These are phyloP conservation scores for Sesamia inferens DNA, from an alignment of 2,888 invertebrate species.

Conservation along the genomic window DNA sequence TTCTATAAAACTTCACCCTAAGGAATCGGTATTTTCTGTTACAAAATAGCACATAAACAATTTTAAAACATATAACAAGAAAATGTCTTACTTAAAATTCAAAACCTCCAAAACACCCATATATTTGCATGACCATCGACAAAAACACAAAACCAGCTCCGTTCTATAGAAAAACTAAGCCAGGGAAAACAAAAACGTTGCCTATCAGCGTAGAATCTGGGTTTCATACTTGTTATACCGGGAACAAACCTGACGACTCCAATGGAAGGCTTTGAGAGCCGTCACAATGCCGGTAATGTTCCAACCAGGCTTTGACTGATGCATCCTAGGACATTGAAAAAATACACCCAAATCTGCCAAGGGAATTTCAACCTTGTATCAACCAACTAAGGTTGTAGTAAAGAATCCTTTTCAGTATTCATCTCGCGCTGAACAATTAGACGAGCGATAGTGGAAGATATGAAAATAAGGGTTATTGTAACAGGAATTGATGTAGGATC, in stretches of 20 bases:
- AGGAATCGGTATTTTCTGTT: not conserved
- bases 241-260: slow-evolving; percentile 59
- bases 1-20: not conserved
- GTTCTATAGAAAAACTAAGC: slow-evolving; percentile 51
- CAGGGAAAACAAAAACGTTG: slow-evolving; percentile 50
- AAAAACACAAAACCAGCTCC: slow-evolving; percentile 22
- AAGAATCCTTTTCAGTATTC: slow-evolving; percentile 68
- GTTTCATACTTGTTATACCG: slow-evolving; percentile 57
- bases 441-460: slow-evolving; percentile 58
- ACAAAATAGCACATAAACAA: not conserved
- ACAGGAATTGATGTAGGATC: slow-evolving; percentile 32
- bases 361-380: slow-evolving; percentile 41
- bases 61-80: not conserved
- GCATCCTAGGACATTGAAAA: slow-evolving; percentile 60
- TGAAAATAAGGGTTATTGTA: slow-evolving; percentile 58
- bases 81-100: not conserved
- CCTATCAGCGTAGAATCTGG: slow-evolving; percentile 60
- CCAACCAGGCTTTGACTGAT: slow-evolving; percentile 64
- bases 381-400: slow-evolving; percentile 12
- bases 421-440: slow-evolving; percentile 67
- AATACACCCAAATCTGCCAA: slow-evolving; percentile 44
- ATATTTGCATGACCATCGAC: not conserved
- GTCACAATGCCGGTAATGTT: slow-evolving; percentile 71
- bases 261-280: slow-evolving; percentile 72
- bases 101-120: not conserved